Evolutionary conservation across 2,113 vertebrate species (phyloP).

Genomic region (Podarcis muralis): DNA sequence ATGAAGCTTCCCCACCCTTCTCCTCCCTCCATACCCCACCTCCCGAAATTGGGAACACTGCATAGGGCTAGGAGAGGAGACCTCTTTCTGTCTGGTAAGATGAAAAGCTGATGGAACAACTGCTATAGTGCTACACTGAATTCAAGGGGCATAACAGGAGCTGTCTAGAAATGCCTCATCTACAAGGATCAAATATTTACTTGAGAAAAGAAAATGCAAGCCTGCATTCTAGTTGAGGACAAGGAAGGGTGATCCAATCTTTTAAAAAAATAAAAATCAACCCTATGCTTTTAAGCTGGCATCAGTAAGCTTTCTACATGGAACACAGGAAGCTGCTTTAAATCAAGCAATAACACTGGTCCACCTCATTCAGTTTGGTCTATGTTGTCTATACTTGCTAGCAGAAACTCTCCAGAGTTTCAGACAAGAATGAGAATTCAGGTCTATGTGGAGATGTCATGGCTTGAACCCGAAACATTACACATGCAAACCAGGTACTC

Average conservation of each 20-base stretch:
- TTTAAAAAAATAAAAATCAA: not conserved
- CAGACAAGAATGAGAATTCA: not conserved
- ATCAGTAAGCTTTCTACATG: not conserved
- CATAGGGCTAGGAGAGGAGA: too few relatives aligned
- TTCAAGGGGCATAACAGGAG: not conserved
- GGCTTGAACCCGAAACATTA: not conserved
- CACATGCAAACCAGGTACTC: not conserved
- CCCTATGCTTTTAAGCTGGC: not conserved
- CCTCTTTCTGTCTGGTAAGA: too few relatives aligned
- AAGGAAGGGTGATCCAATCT: not conserved
- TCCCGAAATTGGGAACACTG: too few relatives aligned
- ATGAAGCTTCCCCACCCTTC: too few relatives aligned
- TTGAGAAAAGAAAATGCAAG: not conserved
- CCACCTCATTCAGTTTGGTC: not conserved
- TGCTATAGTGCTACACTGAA: too few relatives aligned
- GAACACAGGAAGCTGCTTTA: not conserved
- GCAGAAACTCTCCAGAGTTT: not conserved
- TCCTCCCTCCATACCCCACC: too few relatives aligned
- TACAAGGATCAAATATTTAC: not conserved
- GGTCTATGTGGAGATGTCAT: not conserved
- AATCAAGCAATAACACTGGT: not conserved
- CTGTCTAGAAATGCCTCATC: not conserved
- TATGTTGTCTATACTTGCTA: not conserved
- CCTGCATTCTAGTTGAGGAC: not conserved
- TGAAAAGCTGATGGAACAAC: too few relatives aligned